phyloP scores from a whole-genome alignment of 2,888 invertebrate species.

The Eupithecia dodoneata region DNA sequence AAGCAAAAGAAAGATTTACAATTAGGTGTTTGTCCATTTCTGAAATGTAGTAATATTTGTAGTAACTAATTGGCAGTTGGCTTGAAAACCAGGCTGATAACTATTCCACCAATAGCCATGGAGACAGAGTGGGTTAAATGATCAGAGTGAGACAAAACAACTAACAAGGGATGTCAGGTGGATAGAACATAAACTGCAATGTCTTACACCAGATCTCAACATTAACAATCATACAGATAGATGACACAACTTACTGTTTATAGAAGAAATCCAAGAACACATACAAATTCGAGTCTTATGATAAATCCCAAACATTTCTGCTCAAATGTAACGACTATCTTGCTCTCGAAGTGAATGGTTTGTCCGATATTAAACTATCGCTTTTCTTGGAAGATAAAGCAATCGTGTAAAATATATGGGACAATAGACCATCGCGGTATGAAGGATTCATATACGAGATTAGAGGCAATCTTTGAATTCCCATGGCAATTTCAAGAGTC shows the following conservation, averaged over 20 bases:
- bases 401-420: slow-evolving; percentile 77
- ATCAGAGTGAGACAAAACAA: slow-evolving; percentile 55
- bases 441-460: slow-evolving; percentile 91
- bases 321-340: slow-evolving; percentile 87
- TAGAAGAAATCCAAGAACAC: slow-evolving; percentile 91
- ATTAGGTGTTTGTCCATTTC: slow-evolving; percentile 71
- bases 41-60: slow-evolving; percentile 84
- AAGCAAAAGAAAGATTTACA: slow-evolving; percentile 80
- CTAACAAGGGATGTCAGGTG: slow-evolving; percentile 63
- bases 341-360: slow-evolving; percentile 89
- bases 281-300: slow-evolving; percentile 87
- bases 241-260: slow-evolving; percentile 89
- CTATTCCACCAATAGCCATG: slow-evolving; percentile 15
- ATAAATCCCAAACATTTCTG: slow-evolving; percentile 87
- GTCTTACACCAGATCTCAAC: slow-evolving; percentile 77
- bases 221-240: slow-evolving; percentile 86
- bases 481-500: slow-evolving; percentile 87
- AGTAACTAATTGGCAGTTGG: slow-evolving; percentile 47
- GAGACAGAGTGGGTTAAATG: slow-evolving; percentile 56
- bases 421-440: slow-evolving; percentile 73
- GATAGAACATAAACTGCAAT: slow-evolving; percentile 79
- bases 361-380: slow-evolving; percentile 94
- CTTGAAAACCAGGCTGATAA: background rate
- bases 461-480: slow-evolving; percentile 90
- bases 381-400: slow-evolving; percentile 91